Base-by-base conservation (phyloP, 2,888 invertebrate species). In the Nymphalis c-album region DNA sequence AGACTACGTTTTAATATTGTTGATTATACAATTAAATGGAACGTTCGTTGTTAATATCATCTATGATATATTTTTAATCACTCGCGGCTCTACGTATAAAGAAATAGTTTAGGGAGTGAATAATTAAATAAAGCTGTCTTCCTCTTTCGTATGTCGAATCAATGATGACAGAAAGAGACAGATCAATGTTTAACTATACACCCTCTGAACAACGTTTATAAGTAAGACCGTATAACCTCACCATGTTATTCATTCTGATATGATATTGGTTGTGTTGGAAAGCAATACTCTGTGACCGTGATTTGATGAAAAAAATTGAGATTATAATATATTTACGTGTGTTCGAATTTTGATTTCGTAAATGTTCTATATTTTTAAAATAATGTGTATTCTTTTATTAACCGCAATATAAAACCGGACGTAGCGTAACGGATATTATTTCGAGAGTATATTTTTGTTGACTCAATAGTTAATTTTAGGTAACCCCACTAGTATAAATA, bases 381-480 rank as follows among this genome's bases (percentile, higher is more conserved):
- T 53, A 26, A 50, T 22, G n/a, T 35, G n/a, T 57, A 20, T 40
- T 40, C 35, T 57, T 18, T 18, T 1, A 57, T 10, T 40, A 40
- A 18, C 57, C 35, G 8, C 40, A 57, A 18, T n/a, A 57, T 18
- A 3, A 10, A 18, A 17, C 53, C 31, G 53, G 17, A 55, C 26
- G 53, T 31, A 55, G 26, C 53, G 53, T 31, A 57, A 40, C 18
- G n/a, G 10, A 57, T 35, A 57, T 57, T 57, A 57, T 57, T 57
- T 57, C 40, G 10, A 57, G 57, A 57, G 57, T 57, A 57, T 60
- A 63, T 47, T 59, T 46, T 51, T 59, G 45, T 64, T 46, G 45
- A 45, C 45, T 64, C 46, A 59, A 26, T 51, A 26, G 10, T 46
- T 46, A 64, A 31, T 60, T 51, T 50, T 60, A 60, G 51, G 17